phyloP scores from a whole-genome alignment of 1,140 invertebrate genomes.

The Brachionus asplanchnoidis region DNA sequence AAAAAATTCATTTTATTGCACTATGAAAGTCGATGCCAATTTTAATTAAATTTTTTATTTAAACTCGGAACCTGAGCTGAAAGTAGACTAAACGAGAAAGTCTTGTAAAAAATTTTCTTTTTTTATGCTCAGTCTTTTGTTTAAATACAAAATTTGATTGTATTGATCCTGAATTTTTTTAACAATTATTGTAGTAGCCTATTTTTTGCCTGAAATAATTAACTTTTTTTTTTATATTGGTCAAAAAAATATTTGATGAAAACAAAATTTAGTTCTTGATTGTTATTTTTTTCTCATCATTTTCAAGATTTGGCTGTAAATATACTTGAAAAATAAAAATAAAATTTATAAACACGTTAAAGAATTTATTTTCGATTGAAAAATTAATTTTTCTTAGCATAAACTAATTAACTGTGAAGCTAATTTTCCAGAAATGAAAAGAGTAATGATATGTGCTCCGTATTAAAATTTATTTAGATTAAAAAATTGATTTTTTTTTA shows the following conservation, averaged over 20 bases:
- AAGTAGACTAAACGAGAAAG: background rate
- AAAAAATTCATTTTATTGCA: background rate
- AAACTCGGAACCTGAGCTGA: background rate
- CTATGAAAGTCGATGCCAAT: background rate
- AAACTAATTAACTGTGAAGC: background rate
- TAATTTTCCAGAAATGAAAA: background rate
- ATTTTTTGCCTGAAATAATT: background rate
- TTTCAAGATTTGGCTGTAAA: background rate
- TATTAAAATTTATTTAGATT: background rate
- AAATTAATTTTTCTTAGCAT: background rate
- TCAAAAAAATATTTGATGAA: constrained; percentile 1
- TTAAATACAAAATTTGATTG: background rate
- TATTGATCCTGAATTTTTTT: background rate
- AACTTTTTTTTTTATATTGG: background rate
- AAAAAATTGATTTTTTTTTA: background rate
- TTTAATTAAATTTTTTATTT: constrained; percentile 2
- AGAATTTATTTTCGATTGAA: background rate
- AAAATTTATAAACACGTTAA: background rate
- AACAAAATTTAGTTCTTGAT: background rate
- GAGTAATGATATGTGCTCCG: background rate
- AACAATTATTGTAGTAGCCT: background rate
- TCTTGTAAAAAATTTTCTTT: background rate
- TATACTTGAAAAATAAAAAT: background rate
- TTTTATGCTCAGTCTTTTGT: background rate
- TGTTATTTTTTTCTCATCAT: background rate